Conservation (phyloP, 2,888 invertebrate species). For the Orthonevra nobilis region DNA sequence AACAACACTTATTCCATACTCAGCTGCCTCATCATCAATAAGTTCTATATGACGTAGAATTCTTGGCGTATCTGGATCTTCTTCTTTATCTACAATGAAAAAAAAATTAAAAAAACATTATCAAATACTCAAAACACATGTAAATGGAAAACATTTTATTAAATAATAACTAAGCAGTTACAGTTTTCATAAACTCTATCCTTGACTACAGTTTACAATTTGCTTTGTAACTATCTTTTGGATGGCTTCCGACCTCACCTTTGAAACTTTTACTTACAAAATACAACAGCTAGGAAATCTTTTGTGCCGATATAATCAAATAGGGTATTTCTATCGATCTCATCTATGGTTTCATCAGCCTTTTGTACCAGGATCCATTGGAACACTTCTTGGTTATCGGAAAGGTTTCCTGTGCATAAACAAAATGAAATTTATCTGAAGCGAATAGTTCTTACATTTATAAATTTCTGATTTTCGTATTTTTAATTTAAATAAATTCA, state of each 20-base stretch:
- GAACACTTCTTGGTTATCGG: constrained; percentile 90
- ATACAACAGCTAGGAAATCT: constrained; percentile 94
- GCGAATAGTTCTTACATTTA: too few species aligned
- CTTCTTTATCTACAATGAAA: constrained; percentile 85
- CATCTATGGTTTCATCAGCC: constrained; percentile 94
- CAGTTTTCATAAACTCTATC: constrained; percentile 68
- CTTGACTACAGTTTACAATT: constrained; percentile 19
- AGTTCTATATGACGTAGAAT: constrained; percentile 92
- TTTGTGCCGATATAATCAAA: constrained; percentile 92
- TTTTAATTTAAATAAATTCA: constrained; percentile 42
- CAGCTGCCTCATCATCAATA: constrained; percentile 94
- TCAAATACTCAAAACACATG: background rate
- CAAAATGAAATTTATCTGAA: background rate
- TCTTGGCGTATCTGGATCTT: constrained; percentile 89
- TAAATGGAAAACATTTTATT: background rate
- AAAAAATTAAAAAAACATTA: background rate
- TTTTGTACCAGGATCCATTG: constrained; percentile 96
- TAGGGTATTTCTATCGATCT: constrained; percentile 90
- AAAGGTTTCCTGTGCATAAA: constrained; percentile 86
- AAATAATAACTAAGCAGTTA: constrained; percentile 72
- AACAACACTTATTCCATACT: constrained; percentile 94
- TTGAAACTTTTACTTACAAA: constrained; percentile 87
- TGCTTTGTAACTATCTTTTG: constrained; percentile 5
- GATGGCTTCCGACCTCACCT: background rate
- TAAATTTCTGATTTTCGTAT: too few species aligned